These are phyloP conservation scores for Lepidonotus clava DNA, from an alignment of 2,888 invertebrate species.

Conservation along the genomic window DNA sequence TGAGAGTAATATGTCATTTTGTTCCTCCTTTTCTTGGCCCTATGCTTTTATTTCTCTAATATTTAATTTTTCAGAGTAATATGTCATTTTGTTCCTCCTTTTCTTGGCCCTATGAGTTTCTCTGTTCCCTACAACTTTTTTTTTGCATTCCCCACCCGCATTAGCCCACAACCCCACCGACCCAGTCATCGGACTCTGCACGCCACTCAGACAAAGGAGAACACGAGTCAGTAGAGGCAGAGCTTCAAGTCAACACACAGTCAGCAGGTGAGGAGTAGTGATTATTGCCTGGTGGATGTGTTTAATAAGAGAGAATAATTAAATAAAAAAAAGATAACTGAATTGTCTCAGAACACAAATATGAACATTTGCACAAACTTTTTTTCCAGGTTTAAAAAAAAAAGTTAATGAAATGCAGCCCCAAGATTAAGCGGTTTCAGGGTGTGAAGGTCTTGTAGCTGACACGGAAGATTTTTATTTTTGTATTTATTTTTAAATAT, in stretches of 20 bases:
- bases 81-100: background rate
- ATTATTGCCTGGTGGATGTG: background rate
- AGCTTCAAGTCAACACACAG: constrained; percentile 8
- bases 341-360: too few relatives aligned
- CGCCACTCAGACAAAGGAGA: background rate
- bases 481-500: background rate
- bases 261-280: constrained; percentile 5
- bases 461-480: background rate
- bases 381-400: background rate
- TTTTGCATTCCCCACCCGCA: background rate
- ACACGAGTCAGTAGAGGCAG: background rate
- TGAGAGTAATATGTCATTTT: too few relatives aligned
- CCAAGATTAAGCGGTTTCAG: background rate
- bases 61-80: too few relatives aligned
- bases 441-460: constrained; percentile 42
- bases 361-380: constrained; percentile 18
- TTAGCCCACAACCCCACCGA: background rate
- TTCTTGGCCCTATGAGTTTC: too few relatives aligned
- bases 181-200: constrained; percentile 2
- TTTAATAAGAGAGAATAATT: background rate
- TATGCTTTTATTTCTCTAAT: too few relatives aligned
- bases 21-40: too few relatives aligned
- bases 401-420: constrained; percentile 34
- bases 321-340: background rate
- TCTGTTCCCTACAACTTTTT: background rate